Conservation (phyloP, 2,888 invertebrate genomes). For the Harpalus rubripes region DNA sequence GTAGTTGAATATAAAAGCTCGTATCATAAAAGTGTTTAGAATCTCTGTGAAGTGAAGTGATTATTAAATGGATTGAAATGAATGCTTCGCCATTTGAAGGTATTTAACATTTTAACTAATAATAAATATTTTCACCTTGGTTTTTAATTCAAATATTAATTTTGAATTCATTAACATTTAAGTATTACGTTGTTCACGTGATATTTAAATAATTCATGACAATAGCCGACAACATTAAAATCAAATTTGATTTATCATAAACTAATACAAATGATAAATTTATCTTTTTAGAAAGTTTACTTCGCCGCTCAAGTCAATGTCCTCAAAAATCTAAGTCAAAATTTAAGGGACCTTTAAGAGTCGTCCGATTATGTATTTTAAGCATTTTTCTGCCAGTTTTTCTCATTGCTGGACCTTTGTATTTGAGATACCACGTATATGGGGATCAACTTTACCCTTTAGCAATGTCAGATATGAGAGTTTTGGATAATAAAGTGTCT, state of each 20-base stretch:
- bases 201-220: background rate
- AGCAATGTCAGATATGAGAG: constrained; percentile 87
- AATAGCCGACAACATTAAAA: background rate
- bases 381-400: constrained; percentile 84
- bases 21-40: constrained; percentile 13
- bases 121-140: constrained; percentile 14
- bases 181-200: background rate
- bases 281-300: constrained; percentile 67
- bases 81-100: constrained; percentile 37
- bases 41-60: constrained; percentile 44
- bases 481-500: constrained; percentile 86
- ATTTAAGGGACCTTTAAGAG: constrained; percentile 80
- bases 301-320: constrained; percentile 64
- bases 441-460: constrained; percentile 86
- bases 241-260: background rate
- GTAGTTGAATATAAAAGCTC: constrained; percentile 55
- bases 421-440: constrained; percentile 85
- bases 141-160: background rate
- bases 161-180: constrained; percentile 37
- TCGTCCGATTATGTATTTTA: constrained; percentile 82
- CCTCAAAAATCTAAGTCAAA: constrained; percentile 58
- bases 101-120: background rate
- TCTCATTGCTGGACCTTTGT: constrained; percentile 84
- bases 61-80: constrained; percentile 29
- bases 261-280: background rate